Evolutionary conservation across 2,113 vertebrate species (phyloP).

Genomic region (Cnemophilus loriae): DNA sequence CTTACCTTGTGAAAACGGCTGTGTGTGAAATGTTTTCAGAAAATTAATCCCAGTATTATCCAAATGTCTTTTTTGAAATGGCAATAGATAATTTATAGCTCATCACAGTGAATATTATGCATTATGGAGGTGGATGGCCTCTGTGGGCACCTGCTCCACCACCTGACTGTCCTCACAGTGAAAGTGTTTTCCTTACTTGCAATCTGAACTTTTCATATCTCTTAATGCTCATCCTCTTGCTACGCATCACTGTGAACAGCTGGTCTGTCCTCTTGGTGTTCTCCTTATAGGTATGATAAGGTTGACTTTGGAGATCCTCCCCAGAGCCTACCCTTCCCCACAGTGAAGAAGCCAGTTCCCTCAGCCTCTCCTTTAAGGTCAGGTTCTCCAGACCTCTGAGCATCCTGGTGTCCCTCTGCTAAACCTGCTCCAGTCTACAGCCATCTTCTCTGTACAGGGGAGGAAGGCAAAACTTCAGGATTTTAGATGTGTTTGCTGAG

Average conservation of each 20-base stretch:
- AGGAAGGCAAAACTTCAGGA: neutral
- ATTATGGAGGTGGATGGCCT: neutral
- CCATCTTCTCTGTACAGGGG: accelerated
- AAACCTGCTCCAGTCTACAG: neutral
- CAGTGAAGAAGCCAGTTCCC: neutral
- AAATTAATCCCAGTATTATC: neutral
- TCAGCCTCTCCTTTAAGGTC: neutral
- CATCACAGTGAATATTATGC: neutral
- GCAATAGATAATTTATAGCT: neutral
- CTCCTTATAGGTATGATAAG: neutral
- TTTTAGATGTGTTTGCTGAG: neutral
- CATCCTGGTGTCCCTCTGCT: neutral
- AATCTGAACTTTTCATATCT: neutral
- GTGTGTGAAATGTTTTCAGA: neutral
- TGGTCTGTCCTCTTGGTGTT: neutral
- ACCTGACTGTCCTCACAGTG: neutral
- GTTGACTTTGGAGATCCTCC: neutral
- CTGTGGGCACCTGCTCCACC: neutral
- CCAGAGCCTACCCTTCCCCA: neutral
- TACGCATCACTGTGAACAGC: neutral
- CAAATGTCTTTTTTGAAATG: neutral
- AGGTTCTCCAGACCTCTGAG: neutral
- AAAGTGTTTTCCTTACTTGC: neutral
- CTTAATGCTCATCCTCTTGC: neutral
- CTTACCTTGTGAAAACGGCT: neutral